Evolutionary conservation across 2,888 invertebrate genomes (phyloP).

Genomic region (Phorcus lineatus): DNA sequence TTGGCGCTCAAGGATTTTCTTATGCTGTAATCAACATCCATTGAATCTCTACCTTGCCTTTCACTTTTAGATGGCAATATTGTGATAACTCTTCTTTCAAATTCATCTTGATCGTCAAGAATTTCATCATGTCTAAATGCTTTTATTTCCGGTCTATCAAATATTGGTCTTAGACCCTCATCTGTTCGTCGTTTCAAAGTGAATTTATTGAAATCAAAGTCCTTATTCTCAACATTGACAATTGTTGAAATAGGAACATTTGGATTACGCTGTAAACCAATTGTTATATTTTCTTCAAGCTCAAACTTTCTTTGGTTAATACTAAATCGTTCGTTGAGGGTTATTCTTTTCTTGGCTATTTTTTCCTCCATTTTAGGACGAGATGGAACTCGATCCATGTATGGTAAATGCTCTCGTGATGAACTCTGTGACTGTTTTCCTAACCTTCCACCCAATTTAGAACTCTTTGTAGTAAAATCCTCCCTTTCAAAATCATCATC

Average conservation of each 20-base stretch:
- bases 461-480: not conserved
- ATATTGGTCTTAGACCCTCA: conserved; percentile 60
- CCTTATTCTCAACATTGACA: not conserved
- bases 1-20: not conserved
- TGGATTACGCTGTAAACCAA: conserved; percentile 65
- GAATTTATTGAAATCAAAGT: not conserved
- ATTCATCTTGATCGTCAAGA: conserved; percentile 40
- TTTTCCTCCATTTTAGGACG: not conserved
- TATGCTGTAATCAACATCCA: not conserved
- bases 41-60: not conserved
- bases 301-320: conserved; percentile 38
- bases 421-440: not conserved
- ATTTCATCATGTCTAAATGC: conserved; percentile 60
- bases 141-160: conserved; percentile 66
- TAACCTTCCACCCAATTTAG: too few species aligned
- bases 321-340: not conserved
- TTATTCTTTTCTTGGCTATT: not conserved
- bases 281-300: conserved; percentile 67
- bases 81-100: conserved; percentile 18
- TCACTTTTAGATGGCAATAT: not conserved
- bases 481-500: not conserved
- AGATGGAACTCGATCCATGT: not conserved
- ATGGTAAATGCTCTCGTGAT: not conserved
- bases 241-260: conserved; percentile 39
- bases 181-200: conserved; percentile 31